These are phyloP conservation scores for Junonia oenone DNA, from an alignment of 2,888 invertebrate genomes.

Conservation along the genomic window DNA sequence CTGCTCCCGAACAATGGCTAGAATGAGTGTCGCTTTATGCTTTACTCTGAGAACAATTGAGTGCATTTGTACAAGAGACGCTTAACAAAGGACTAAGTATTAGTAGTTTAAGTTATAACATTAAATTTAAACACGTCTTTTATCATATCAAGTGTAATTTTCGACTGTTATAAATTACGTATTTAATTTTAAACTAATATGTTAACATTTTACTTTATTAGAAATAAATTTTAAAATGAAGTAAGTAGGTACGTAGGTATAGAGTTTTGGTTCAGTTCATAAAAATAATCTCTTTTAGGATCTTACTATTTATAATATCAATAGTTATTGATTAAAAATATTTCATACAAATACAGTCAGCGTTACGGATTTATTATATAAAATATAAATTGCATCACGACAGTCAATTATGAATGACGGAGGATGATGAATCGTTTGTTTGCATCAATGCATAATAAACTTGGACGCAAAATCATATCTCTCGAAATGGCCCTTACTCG, in stretches of 20 bases:
- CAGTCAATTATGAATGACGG: background rate
- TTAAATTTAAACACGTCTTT: conserved; percentile 16
- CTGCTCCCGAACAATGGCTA: conserved; percentile 22
- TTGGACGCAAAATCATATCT: conserved; percentile 16
- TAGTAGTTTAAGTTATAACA: conserved; percentile 21
- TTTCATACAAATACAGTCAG: background rate
- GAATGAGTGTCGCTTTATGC: conserved; percentile 25
- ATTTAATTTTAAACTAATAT: too few species aligned
- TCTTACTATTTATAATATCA: background rate
- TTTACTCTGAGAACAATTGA: conserved; percentile 26
- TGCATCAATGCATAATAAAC: background rate
- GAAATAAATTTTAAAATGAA: too few species aligned
- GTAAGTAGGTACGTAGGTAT: too few species aligned
- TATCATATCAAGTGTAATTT: background rate
- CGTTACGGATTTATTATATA: background rate
- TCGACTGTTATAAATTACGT: background rate
- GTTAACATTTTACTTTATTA: too few species aligned
- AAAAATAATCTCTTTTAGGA: too few species aligned
- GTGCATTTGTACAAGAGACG: conserved; percentile 28
- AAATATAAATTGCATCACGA: background rate
- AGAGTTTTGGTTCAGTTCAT: too few species aligned
- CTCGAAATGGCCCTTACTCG: conserved; percentile 18
- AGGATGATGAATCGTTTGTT: background rate
- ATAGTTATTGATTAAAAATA: background rate
- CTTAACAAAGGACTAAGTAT: conserved; percentile 29